Evolutionary conservation across 2,888 invertebrate genomes (phyloP), one percentile per base, ranked within the genome.

Genomic region (Drosophila multiciliata): DNA sequence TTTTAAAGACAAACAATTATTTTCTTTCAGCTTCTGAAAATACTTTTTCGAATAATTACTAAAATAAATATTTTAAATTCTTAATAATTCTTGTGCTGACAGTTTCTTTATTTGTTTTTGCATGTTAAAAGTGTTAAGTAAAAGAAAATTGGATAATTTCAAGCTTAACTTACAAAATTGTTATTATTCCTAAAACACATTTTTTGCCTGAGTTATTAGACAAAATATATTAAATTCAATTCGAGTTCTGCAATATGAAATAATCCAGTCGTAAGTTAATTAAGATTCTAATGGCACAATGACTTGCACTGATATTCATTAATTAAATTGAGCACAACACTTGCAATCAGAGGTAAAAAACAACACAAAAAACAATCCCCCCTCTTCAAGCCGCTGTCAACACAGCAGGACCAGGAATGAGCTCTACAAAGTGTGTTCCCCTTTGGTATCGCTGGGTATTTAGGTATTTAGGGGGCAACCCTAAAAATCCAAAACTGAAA

Each of bases 321-420:
- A 61, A 71, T 80, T 59, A 40, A 71, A 71, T 71, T 42, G n/a
- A 50, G 52, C 36, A 33, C 45, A 36, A 63, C 68, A 83, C 83
- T 73, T 76, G 71, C 60, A 77, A 73, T 70, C 74, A 79, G 23
- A 45, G 23, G 68, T 29, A 29, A 29, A 29, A 29, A 53, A 20
- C 29, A 29, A 29, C 29, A 29, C 23, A 23, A 11, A 23, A 15
- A 26, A 11, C 26, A 55, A 57, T 15, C 32, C 40, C 42, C 40
- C 42, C 40, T 15, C 42, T 20, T 57, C 64, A 57, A 67, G 45
- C 5, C 12, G 40, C n/a, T 20, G 42, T 53, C 61, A 23, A 45
- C 77, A 48, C 88, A 86, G 88, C 88, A 78, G 86, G 88, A 74
- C 60, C 60, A 78, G 77, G 77, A 73, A 54, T 42, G 38, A 52